A percentile compares a stretch with the other conserved stretches of the same genome.
phyloP scores from a whole-genome alignment of 2,797 vertebrate genomes.

The Sus cebifrons region DNA sequence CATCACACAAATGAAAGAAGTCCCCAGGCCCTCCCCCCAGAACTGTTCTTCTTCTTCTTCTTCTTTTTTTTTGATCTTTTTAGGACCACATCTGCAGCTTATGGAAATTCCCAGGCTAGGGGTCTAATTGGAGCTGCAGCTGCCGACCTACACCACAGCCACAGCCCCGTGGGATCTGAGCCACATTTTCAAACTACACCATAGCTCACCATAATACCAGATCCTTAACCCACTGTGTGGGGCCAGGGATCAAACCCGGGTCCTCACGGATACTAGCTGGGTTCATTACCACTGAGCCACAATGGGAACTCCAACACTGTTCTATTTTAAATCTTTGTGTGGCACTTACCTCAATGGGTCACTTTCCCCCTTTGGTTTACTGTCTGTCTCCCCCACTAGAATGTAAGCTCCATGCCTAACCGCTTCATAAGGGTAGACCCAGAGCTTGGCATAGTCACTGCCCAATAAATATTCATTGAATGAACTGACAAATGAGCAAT shows the following conservation, averaged over 20 bases:
- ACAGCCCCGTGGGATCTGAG: too few relatives aligned
- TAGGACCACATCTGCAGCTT: background rate
- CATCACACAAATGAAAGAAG: background rate
- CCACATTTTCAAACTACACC: too few relatives aligned
- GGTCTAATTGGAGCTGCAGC: too few relatives aligned
- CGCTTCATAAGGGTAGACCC: too few relatives aligned
- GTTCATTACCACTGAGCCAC: background rate
- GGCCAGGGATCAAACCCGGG: background rate
- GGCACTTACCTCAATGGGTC: background rate
- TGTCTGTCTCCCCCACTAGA: background rate
- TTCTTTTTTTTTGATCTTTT: background rate
- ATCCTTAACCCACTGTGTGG: too few relatives aligned
- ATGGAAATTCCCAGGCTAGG: too few relatives aligned
- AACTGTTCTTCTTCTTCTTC: background rate
- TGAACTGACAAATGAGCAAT: background rate
- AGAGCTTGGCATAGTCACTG: background rate
- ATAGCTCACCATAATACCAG: too few relatives aligned
- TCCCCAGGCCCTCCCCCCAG: background rate
- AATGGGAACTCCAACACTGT: background rate
- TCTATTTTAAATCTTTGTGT: background rate
- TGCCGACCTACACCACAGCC: too few relatives aligned
- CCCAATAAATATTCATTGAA: background rate
- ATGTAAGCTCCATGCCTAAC: background rate
- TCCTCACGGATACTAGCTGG: background rate
- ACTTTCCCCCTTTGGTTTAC: background rate